Evolutionary conservation across 2,888 invertebrate genomes (phyloP).

Genomic region (Chironomus riparius): DNA sequence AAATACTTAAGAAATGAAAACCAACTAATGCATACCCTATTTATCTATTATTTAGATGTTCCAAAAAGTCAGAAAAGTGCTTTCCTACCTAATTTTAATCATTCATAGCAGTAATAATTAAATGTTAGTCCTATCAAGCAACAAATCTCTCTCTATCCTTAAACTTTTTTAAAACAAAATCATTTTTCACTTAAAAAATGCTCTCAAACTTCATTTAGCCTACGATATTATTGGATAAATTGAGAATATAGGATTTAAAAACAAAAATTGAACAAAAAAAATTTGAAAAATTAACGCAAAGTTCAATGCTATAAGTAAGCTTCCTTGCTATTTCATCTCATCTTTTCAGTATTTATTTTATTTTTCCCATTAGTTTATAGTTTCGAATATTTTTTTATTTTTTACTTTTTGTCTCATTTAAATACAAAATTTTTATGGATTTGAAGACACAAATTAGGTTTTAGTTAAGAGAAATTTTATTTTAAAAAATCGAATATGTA

Average conservation of each 20-base stretch:
- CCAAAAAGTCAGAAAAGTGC: not conserved
- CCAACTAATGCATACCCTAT: not conserved
- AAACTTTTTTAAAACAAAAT: no score
- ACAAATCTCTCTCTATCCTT: not conserved
- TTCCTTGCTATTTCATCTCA: not conserved
- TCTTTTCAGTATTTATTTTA: not conserved
- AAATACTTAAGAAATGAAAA: not conserved
- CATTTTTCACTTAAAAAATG: no score
- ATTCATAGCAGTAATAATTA: not conserved
- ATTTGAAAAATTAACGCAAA: no score
- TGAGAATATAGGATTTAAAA: no score
- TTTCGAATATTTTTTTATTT: not conserved
- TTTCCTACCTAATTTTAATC: not conserved
- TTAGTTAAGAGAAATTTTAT: not conserved
- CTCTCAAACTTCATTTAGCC: no score
- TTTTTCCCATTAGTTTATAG: not conserved
- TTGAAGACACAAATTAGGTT: not conserved
- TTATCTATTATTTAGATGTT: not conserved
- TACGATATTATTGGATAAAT: no score
- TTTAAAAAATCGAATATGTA: not conserved
- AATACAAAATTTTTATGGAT: not conserved
- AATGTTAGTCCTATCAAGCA: not conserved
- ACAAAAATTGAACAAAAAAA: no score
- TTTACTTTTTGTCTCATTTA: not conserved
- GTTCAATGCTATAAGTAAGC: no score